Evolutionary conservation across 2,113 vertebrate genomes (phyloP).

Genomic region (Bujurquina vittata): DNA sequence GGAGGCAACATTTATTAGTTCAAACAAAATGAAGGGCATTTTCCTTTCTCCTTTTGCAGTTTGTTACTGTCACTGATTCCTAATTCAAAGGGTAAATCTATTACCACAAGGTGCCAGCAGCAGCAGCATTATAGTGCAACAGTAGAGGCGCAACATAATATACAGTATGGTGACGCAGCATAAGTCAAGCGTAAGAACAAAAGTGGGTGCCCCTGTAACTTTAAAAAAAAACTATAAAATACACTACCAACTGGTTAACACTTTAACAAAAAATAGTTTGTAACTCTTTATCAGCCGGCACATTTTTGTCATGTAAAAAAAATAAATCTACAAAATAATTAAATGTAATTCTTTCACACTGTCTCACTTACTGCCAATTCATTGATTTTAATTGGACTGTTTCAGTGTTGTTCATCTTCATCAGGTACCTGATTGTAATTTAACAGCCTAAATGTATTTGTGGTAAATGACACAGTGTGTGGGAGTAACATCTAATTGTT

Average conservation of each 20-base stretch:
- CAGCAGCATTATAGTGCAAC: not conserved
- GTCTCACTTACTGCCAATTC: not conserved
- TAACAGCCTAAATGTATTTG: too few species aligned
- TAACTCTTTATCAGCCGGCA: too few species aligned
- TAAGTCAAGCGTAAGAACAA: not conserved
- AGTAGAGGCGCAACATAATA: too few species aligned
- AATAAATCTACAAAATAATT: not conserved
- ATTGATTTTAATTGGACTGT: too few species aligned
- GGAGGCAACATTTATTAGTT: not conserved
- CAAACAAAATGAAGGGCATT: not conserved
- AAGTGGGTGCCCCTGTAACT: rapidly evolving
- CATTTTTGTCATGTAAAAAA: too few species aligned
- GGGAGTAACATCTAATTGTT: too few species aligned
- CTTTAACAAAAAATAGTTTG: too few species aligned
- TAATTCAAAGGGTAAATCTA: not conserved
- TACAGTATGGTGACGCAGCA: not conserved
- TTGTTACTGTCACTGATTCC: not conserved
- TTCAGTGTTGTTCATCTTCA: not conserved
- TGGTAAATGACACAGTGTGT: too few species aligned
- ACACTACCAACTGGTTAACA: not conserved
- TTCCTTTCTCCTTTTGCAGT: not conserved
- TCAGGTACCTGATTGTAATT: not conserved
- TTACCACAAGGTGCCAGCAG: not conserved
- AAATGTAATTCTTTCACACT: not conserved
- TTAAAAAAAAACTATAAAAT: not conserved